phyloP scores from a whole-genome alignment of 1,140 invertebrate species.

The Pectinophora gossypiella region DNA sequence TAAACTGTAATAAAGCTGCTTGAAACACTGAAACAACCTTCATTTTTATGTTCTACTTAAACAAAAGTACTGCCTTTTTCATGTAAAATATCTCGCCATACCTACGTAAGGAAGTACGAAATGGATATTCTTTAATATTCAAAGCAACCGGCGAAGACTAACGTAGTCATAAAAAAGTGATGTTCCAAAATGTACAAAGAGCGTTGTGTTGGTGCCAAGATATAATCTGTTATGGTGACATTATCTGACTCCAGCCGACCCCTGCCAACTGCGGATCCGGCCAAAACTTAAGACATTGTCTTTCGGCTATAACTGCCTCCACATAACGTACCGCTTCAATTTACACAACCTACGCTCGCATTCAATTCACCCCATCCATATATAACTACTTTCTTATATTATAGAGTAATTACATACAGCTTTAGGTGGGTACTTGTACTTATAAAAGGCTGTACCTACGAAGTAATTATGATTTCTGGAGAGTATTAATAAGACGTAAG shows the following conservation, averaged over 20 bases:
- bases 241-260: slow-evolving; percentile 42
- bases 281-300: slow-evolving; percentile 45
- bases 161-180: slow-evolving; percentile 38
- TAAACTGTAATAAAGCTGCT: background rate
- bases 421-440: no score
- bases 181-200: slow-evolving; percentile 33
- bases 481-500: no score
- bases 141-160: slow-evolving; percentile 8
- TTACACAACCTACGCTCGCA: no score
- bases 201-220: slow-evolving; percentile 47
- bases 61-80: background rate
- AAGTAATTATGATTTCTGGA: no score
- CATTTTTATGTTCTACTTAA: background rate
- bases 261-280: slow-evolving; percentile 50
- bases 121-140: slow-evolving; percentile 12
- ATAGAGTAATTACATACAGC: no score
- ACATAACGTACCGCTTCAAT: background rate
- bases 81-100: background rate
- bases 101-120: background rate
- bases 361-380: no score
- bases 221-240: slow-evolving; percentile 69
- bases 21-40: background rate
- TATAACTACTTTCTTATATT: no score
- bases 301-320: slow-evolving; percentile 26
- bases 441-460: no score